Evolutionary conservation across 2,888 invertebrate genomes (phyloP).

Genomic region (Geotrupes spiniger): DNA sequence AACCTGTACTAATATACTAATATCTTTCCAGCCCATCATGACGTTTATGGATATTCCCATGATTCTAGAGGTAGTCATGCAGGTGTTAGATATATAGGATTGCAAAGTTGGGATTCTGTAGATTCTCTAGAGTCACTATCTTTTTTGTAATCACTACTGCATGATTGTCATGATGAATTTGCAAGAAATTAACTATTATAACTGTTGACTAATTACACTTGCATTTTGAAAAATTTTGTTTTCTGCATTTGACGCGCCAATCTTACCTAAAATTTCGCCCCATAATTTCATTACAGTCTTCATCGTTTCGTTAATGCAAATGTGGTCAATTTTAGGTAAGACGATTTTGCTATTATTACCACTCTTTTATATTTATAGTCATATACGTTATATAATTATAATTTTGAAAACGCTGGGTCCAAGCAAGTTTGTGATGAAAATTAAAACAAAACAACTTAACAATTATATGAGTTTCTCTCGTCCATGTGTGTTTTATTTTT

Average conservation of each 20-base stretch:
- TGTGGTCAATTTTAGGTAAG: not conserved
- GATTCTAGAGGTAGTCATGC: conserved; percentile 67
- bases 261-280: not conserved
- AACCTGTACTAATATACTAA: conserved; percentile 33
- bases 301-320: not conserved
- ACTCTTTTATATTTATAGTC: not conserved
- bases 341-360: not conserved
- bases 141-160: conserved; percentile 46
- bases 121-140: conserved; percentile 52
- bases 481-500: conserved; percentile 28
- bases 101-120: conserved; percentile 53
- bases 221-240: conserved; percentile 6
- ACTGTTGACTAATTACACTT: not conserved
- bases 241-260: conserved; percentile 7
- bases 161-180: conserved; percentile 40
- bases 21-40: conserved; percentile 56
- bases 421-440: conserved; percentile 35
- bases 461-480: conserved; percentile 33
- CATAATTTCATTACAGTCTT: not conserved
- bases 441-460: conserved; percentile 18
- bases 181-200: not conserved
- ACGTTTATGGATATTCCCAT: conserved; percentile 64
- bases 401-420: conserved; percentile 38
- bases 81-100: conserved; percentile 52
- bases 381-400: not conserved